Evolutionary conservation across 1,140 invertebrate genomes (phyloP).

Genomic region (Brachionus paranguensis): DNA sequence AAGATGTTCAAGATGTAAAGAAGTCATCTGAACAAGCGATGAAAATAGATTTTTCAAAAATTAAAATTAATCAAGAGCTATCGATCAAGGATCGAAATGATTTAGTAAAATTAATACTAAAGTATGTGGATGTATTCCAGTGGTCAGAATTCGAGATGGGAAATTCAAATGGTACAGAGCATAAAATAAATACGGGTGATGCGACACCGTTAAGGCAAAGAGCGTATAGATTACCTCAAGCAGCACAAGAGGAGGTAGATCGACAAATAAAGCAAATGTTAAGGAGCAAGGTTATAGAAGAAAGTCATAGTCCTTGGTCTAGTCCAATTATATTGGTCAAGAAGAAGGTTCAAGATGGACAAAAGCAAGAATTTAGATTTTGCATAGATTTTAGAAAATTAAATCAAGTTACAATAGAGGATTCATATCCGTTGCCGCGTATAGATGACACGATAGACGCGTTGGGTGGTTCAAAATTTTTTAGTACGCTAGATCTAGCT

Average conservation of each 20-base stretch:
- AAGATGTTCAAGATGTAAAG: not conserved
- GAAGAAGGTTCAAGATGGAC: not conserved
- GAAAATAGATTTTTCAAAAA: not conserved
- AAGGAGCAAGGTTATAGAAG: not conserved
- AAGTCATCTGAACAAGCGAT: not conserved
- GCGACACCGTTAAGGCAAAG: not conserved
- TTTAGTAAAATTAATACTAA: not conserved
- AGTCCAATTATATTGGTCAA: not conserved
- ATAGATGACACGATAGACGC: conserved; percentile 10
- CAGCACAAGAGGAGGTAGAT: not conserved
- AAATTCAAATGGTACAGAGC: not conserved
- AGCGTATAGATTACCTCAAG: not conserved
- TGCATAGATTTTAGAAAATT: conserved; percentile 11
- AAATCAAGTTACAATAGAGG: conserved; percentile 24
- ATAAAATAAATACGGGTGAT: not conserved
- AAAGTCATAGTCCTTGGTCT: not conserved
- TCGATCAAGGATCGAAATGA: not conserved
- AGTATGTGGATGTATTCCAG: not conserved
- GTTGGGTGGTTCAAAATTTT: not conserved
- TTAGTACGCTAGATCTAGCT: not conserved
- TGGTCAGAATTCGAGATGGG: not conserved
- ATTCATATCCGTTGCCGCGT: not conserved
- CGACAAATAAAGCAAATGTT: not conserved
- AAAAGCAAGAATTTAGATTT: conserved; percentile 43
- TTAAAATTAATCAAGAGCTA: not conserved